Conservation (phyloP, 2,888 invertebrate species). For the Heliconius hortense region DNA sequence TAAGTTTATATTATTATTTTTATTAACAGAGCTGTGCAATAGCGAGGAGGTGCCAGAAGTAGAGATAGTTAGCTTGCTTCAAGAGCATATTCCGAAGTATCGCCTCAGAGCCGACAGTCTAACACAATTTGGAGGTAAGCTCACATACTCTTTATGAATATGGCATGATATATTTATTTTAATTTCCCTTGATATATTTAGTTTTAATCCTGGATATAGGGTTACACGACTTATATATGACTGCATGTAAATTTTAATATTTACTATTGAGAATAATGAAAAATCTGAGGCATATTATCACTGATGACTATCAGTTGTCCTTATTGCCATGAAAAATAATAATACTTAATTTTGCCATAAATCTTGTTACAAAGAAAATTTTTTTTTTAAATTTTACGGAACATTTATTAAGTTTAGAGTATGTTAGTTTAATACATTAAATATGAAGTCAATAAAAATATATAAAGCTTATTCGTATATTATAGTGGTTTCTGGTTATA, state of each 20-base stretch:
- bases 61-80: slow-evolving; percentile 96
- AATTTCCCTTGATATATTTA: not conserved
- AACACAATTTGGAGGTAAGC: slow-evolving; percentile 92
- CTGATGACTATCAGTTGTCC: too few relatives aligned
- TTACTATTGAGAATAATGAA: not conserved
- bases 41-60: slow-evolving; percentile 96
- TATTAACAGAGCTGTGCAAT: slow-evolving; percentile 92
- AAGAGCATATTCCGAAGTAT: slow-evolving; percentile 97
- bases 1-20: slow-evolving; percentile 35
- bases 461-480: too few relatives aligned
- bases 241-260: not conserved
- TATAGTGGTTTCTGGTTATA: too few relatives aligned
- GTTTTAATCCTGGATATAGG: not conserved
- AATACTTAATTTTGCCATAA: too few relatives aligned
- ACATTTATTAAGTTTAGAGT: too few relatives aligned
- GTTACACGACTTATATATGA: too few relatives aligned
- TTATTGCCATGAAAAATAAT: too few relatives aligned
- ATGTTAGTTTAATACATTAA: too few relatives aligned
- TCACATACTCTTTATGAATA: not conserved
- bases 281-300: not conserved
- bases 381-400: too few relatives aligned
- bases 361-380: too few relatives aligned
- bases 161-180: not conserved
- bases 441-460: too few relatives aligned
- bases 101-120: slow-evolving; percentile 96